phyloP scores from a whole-genome alignment of 2,888 invertebrate species.

The Linyphia triangularis region DNA sequence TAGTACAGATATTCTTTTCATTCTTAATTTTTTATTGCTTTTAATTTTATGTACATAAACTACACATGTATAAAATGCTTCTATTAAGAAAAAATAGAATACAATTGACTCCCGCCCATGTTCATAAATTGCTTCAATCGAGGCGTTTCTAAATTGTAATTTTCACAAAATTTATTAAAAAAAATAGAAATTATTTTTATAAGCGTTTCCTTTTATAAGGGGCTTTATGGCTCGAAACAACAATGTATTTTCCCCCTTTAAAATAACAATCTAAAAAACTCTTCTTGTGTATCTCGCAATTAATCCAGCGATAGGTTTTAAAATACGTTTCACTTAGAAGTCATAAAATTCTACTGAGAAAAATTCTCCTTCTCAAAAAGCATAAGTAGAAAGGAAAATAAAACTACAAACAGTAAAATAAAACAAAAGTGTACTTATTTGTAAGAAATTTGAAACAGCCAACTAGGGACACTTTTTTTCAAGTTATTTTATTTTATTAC shows the following conservation, averaged over 20 bases:
- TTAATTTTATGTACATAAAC: background rate
- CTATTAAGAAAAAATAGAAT: background rate
- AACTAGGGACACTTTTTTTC: slow-evolving; percentile 54
- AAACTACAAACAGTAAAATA: slow-evolving; percentile 10
- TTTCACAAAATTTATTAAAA: background rate
- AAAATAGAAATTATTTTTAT: background rate
- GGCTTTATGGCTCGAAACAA: background rate
- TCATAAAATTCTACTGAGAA: slow-evolving; percentile 45
- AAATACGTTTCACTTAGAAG: slow-evolving; percentile 33
- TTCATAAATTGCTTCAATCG: background rate
- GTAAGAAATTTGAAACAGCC: slow-evolving; percentile 42
- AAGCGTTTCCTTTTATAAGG: background rate
- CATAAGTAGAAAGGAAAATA: slow-evolving; percentile 20
- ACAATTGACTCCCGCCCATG: background rate
- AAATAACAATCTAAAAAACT: background rate
- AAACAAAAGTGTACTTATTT: slow-evolving; percentile 22
- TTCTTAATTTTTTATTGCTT: background rate
- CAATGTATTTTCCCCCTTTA: background rate
- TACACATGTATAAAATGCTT: background rate
- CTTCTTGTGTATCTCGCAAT: background rate
- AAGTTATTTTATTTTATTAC: slow-evolving; percentile 52
- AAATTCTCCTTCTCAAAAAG: background rate
- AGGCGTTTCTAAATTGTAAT: background rate
- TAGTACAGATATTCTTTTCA: too few relatives aligned
- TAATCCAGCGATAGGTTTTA: slow-evolving; percentile 21